A percentile compares a stretch with the other conserved stretches of the same genome.
Evolutionary conservation across 2,888 invertebrate species (phyloP).

Genomic region (Steinernema carpocapsae): DNA sequence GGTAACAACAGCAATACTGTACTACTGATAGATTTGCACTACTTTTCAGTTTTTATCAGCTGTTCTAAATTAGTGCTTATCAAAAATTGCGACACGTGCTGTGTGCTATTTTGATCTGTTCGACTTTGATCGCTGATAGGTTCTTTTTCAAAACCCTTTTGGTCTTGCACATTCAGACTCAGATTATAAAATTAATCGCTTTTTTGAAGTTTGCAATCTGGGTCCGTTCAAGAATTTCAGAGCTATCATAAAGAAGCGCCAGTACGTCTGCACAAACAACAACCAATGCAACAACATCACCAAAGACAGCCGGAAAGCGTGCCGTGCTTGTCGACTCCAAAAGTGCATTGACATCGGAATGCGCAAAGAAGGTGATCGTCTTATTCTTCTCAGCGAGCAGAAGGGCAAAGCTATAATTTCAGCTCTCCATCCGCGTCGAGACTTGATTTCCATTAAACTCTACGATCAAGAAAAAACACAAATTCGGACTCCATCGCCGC

Average conservation of each 20-base stretch:
- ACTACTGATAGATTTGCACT: no score
- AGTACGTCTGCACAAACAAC: conserved; percentile 43
- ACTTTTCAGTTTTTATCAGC: no score
- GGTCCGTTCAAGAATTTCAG: conserved; percentile 37
- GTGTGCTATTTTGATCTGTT: background rate
- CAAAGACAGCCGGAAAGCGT: conserved; percentile 43
- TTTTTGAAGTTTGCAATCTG: conserved; percentile 12
- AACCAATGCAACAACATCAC: conserved; percentile 43
- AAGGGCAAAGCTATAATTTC: conserved; percentile 4
- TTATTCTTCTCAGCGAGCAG: no score
- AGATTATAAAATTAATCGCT: no score
- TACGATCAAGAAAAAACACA: background rate
- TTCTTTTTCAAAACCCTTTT: no score
- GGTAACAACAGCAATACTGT: no score
- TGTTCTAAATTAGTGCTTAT: no score
- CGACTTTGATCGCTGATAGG: background rate
- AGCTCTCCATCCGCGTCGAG: conserved; percentile 29
- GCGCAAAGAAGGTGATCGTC: conserved; percentile 39
- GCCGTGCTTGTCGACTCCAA: conserved; percentile 42
- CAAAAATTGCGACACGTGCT: no score
- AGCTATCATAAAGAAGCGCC: conserved; percentile 40
- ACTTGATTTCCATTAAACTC: conserved; percentile 27
- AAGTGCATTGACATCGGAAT: conserved; percentile 44
- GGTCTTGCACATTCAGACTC: no score
- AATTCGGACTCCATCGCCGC: conserved; percentile 17